These are phyloP conservation scores for Tetragnatha versicolor DNA, from an alignment of 1,140 invertebrate genomes.

Conservation along the genomic window DNA sequence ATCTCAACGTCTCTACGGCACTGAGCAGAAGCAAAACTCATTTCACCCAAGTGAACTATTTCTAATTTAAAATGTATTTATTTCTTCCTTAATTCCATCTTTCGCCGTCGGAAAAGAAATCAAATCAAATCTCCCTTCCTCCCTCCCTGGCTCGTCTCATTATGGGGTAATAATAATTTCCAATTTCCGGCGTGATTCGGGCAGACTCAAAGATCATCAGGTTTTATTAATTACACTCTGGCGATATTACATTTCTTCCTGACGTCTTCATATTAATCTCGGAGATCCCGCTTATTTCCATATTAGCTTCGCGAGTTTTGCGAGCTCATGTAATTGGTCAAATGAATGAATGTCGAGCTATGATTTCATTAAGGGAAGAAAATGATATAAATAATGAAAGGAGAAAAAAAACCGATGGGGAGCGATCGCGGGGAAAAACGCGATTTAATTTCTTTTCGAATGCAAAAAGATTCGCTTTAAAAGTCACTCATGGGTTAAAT, in stretches of 20 bases:
- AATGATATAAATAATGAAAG: background rate
- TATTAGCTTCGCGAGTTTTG: slow-evolving; percentile 38
- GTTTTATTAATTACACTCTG: slow-evolving; percentile 53
- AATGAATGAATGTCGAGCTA: slow-evolving; percentile 35
- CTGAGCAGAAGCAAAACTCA: no score
- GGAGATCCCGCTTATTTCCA: background rate
- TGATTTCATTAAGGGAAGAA: slow-evolving; percentile 34
- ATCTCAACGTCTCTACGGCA: no score
- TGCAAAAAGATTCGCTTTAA: background rate
- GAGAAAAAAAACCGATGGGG: background rate
- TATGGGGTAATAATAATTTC: slow-evolving; percentile 52
- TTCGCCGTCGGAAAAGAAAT: slow-evolving; percentile 26
- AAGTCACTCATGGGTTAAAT: background rate
- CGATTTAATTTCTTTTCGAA: slow-evolving; percentile 23
- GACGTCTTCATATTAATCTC: no score
- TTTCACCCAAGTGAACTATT: slow-evolving; percentile 38
- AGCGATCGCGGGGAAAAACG: background rate
- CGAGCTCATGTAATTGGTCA: slow-evolving; percentile 33
- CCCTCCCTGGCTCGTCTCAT: no score
- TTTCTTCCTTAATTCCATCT: slow-evolving; percentile 51
- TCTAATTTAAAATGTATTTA: slow-evolving; percentile 52
- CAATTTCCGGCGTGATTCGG: slow-evolving; percentile 27
- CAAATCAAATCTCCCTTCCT: slow-evolving; percentile 38
- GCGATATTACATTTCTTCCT: slow-evolving; percentile 50
- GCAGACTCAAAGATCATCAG: slow-evolving; percentile 37